Evolutionary conservation across 2,888 invertebrate genomes (phyloP), one percentile per base, ranked within the genome.

Genomic region (Elegia similella): DNA sequence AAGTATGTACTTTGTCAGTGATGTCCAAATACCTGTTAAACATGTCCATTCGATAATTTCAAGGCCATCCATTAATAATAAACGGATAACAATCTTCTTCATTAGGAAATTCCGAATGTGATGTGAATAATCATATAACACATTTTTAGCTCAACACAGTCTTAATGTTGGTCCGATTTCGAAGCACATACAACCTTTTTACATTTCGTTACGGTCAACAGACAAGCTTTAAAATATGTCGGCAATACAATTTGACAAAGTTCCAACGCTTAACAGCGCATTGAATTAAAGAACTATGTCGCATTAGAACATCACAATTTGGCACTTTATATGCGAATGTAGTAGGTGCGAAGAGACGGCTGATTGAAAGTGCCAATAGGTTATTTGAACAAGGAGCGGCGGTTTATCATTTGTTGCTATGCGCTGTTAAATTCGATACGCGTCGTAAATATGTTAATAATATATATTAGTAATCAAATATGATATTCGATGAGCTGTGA

Each of bases 21-120:
- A 12, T 43, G 29, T 34, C 34, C 34, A 55, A 46, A 55, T 46
- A 58, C 42, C 42, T 30, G 43, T 61, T 54, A 46, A 58, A 58
- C 50, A 15, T 44, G 38, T 50, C 30, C 7, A 46, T 46, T 52
- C 7, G 32, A 32, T 67, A 55, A 62, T 68, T 64, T 65, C 72
- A 80, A 79, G 77, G 75, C 66, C 72, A 62, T 57, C 52, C 58
- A 73, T 74, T 76, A 64, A 73, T 74, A 72, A 69, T 65, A 67
- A 70, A 67, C 62, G 68, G 69, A 68, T 70, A 71, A 73, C 64
- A 68, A 73, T 67, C 62, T 60, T 66, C 70, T 69, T 69, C 69
- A 72, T 76, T 73, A 78, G 77, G 73, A 76, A 77, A 76, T 77
- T 72, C 75, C 71, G 67, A 52, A 43, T 76, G 73, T 73, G 84